Base-by-base conservation (phyloP, 1,140 invertebrate genomes). In the Diorhabda sublineata region DNA sequence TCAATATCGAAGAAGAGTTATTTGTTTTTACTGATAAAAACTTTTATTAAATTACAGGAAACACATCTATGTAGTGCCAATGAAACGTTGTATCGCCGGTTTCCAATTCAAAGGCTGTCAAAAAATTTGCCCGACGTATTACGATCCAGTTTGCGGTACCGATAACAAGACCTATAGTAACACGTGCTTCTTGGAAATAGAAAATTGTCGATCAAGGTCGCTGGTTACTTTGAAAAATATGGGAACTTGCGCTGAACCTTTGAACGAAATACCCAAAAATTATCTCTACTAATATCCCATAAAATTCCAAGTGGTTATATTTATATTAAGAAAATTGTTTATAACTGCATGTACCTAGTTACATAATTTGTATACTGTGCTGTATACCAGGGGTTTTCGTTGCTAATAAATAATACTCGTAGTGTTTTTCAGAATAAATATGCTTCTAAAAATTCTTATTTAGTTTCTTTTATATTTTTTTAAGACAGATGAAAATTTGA, bases 121-220 rank as follows among this genome's bases (percentile, higher is more conserved):
- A 41, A 88, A 89, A 74, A 91, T 95, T 69, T 97, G 94, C 79
- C 89, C 92, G 2, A 85, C 88, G 0, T 90, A 92, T 67, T 94
- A 93, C 78, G 92, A 96, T 76, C 94, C 93, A 0, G 91, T 96
- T 7, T 98, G 95, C 81, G 95, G 92, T 26, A 91, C 90, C 2
- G 94, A 98, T 78, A 88, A 88, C 57, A 92, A 91, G 83, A 96
- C 93, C 0, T 97, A 97, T 85, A 90, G 91, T 73, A 97, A 97
- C 81, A 90, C 91, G 72, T 98, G 96, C 80, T 96, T 97, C 85
- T 85, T 97, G 72, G 90, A 93, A 79, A 91, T 95, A 78, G 92
- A 95, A 82, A 94, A 92, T 74, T 96, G 94, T 78, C 86, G 92
- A 75, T 92, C 91, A 69, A 87, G 91, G 83, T 88, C 85, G 68